These are phyloP conservation scores for Neoaliturus tenellus DNA, from an alignment of 2,888 invertebrate species.

Conservation along the genomic window DNA sequence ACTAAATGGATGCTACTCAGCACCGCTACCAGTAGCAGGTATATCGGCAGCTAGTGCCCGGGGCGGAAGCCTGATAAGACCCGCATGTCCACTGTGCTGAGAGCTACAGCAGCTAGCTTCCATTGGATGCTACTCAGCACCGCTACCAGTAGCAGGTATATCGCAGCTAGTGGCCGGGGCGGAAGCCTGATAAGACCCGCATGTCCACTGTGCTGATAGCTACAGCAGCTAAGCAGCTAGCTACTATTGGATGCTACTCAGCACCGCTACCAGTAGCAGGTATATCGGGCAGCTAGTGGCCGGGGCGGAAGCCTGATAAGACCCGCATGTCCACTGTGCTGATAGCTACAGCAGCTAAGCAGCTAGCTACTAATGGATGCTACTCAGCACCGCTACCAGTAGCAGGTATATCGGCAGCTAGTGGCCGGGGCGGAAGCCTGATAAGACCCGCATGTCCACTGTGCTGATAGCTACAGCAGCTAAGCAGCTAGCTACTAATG, in stretches of 20 bases:
- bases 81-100: constrained; percentile 4
- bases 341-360: neutral
- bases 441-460: too few species aligned
- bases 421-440: constrained; percentile 11
- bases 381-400: too few species aligned
- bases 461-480: too few species aligned
- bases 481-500: neutral
- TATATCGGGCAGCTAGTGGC: constrained; percentile 5
- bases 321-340: constrained; percentile 13
- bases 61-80: constrained; percentile 27
- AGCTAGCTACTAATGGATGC: neutral
- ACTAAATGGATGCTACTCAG: too few species aligned
- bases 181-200: constrained; percentile 6
- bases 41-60: too few species aligned
- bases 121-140: too few species aligned
- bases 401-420: neutral
- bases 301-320: constrained; percentile 22
- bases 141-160: neutral
- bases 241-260: neutral
- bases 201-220: too few species aligned
- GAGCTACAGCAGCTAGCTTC: neutral
- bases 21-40: neutral
- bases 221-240: neutral
- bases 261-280: neutral
- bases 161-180: neutral